phyloP scores from a whole-genome alignment of 2,113 vertebrate genomes.

The Silurus glanis region DNA sequence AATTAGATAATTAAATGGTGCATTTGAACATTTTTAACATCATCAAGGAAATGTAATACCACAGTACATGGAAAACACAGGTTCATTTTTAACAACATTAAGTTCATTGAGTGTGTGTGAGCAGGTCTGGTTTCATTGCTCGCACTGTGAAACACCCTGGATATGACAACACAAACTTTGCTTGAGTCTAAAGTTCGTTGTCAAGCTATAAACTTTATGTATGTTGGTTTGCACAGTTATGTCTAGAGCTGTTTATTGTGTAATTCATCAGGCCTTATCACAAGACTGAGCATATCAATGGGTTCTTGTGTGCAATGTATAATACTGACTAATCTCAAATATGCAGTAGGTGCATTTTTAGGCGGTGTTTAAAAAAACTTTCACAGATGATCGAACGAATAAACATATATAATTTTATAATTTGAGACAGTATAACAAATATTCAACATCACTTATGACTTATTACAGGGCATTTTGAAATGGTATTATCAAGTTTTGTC shows the following conservation, averaged over 20 bases:
- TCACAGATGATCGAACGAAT: not conserved
- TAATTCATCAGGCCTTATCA: not conserved
- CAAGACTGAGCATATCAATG: not conserved
- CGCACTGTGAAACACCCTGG: not conserved
- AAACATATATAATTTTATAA: not conserved
- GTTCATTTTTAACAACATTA: no score
- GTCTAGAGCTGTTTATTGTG: not conserved
- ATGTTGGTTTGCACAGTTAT: not conserved
- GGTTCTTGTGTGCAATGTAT: not conserved
- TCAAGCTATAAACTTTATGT: slow-evolving; percentile 16
- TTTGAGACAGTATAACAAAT: not conserved
- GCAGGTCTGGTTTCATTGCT: not conserved
- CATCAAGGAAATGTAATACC: not conserved
- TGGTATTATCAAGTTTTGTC: no score
- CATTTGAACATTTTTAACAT: not conserved
- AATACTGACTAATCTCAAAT: not conserved
- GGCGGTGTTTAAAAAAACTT: not conserved
- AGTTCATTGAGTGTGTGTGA: not conserved
- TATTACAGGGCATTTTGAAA: not conserved
- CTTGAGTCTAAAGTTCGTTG: slow-evolving; percentile 10
- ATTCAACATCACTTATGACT: not conserved
- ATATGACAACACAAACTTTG: not conserved
- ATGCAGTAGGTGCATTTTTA: not conserved
- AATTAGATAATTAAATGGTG: not conserved
- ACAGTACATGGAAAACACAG: not conserved